phyloP scores from a whole-genome alignment of 2,797 vertebrate species.

The Crax fasciolata region DNA sequence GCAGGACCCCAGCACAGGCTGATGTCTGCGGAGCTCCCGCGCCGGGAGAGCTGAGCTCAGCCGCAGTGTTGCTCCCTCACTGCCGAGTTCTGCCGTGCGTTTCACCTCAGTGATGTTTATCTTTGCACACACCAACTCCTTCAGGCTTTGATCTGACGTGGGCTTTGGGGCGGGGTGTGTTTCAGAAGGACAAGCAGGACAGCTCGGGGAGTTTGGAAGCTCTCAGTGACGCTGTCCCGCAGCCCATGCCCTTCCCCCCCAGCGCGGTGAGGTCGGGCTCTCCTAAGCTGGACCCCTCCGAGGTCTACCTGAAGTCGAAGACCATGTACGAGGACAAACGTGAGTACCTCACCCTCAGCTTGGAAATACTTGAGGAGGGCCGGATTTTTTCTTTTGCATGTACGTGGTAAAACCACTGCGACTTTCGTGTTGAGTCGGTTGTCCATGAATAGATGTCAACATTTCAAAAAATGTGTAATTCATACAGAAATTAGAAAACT shows the following conservation, averaged over 20 bases:
- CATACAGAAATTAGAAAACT: not conserved
- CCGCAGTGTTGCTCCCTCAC: not conserved
- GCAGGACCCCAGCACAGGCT: not conserved
- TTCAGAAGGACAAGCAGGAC: slow-evolving; percentile 89
- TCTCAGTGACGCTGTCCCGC: slow-evolving; percentile 80
- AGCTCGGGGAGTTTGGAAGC: slow-evolving; percentile 86
- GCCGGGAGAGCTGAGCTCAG: not conserved
- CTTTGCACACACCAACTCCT: not conserved
- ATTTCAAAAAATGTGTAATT: not conserved
- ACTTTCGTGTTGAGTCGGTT: not conserved
- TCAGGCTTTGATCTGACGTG: not conserved
- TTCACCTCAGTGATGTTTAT: fast-evolving
- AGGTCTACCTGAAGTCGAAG: slow-evolving; percentile 97
- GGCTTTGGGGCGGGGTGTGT: slow-evolving; percentile 31
- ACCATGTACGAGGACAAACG: slow-evolving; percentile 94
- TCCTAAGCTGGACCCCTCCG: slow-evolving; percentile 94
- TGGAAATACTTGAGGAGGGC: not conserved
- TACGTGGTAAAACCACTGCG: not conserved
- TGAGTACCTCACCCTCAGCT: slow-evolving; percentile 81
- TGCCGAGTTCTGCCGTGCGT: not conserved
- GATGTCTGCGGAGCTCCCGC: not conserved
- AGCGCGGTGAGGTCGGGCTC: slow-evolving; percentile 87
- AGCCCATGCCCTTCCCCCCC: slow-evolving; percentile 88
- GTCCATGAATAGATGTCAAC: not conserved
- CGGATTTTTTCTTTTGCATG: not conserved